Percentiles rank a stretch among this genome's conserved stretches.
phyloP scores from a whole-genome alignment of 2,888 invertebrate genomes.

The Loripinus fragilis region DNA sequence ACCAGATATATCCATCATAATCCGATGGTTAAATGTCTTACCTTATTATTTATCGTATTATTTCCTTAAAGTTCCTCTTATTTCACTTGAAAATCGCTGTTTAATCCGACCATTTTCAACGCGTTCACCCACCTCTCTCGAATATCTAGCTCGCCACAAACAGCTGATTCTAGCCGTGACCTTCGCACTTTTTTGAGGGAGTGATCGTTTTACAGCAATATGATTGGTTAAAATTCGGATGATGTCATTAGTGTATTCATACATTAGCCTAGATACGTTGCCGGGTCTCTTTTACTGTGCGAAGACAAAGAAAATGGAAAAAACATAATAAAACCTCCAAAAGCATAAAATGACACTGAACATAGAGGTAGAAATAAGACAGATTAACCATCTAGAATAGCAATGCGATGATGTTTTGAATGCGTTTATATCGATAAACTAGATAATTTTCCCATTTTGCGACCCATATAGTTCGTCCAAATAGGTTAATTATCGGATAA shows the following conservation, averaged over 20 bases:
- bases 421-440: neutral
- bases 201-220: constrained; percentile 41
- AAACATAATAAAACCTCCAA: constrained; percentile 43
- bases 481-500: constrained; percentile 26
- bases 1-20: neutral
- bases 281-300: constrained; percentile 33
- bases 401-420: constrained; percentile 50
- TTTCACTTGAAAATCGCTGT: constrained; percentile 16
- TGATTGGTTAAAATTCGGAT: constrained; percentile 55
- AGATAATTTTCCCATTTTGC: neutral
- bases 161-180: constrained; percentile 60
- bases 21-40: neutral
- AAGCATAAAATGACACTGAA: constrained; percentile 35
- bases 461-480: constrained; percentile 1
- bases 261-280: constrained; percentile 57
- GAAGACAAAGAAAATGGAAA: constrained; percentile 45
- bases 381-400: neutral
- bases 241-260: constrained; percentile 59
- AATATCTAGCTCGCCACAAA: constrained; percentile 57
- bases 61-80: neutral
- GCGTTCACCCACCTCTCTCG: constrained; percentile 25
- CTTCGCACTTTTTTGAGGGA: constrained; percentile 57
- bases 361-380: neutral
- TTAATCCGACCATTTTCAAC: constrained; percentile 14
- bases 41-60: neutral